These are phyloP conservation scores for Mandrillus leucophaeus DNA, from an alignment of 2,113 vertebrate species.

Conservation along the genomic window DNA sequence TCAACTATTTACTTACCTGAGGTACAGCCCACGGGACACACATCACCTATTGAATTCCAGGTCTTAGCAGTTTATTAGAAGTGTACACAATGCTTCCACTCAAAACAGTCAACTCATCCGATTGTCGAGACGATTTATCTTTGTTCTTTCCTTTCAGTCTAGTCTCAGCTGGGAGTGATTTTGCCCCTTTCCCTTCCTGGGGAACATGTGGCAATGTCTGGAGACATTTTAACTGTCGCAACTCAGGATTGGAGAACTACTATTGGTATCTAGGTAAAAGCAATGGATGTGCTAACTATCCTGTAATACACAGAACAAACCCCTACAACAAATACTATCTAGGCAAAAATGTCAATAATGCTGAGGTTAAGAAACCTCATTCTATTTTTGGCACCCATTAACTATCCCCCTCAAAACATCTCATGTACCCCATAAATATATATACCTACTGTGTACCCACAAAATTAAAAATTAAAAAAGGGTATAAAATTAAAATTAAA, in stretches of 20 bases:
- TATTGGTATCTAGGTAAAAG: background rate
- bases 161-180: background rate
- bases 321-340: background rate
- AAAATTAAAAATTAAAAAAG: too few relatives aligned
- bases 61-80: conserved; percentile 44
- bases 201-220: background rate
- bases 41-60: conserved; percentile 49
- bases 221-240: background rate
- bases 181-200: background rate
- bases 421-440: too few relatives aligned
- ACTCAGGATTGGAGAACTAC: background rate
- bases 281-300: background rate
- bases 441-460: too few relatives aligned
- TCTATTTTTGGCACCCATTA: background rate
- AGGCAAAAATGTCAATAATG: background rate
- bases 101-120: background rate
- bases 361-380: background rate
- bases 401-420: too few relatives aligned
- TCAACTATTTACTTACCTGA: conserved; percentile 39
- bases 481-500: too few relatives aligned
- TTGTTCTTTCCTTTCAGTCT: background rate
- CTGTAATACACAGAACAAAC: background rate
- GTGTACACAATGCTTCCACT: background rate
- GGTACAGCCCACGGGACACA: background rate
- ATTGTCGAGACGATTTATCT: background rate